Base-by-base conservation (phyloP, 1,140 invertebrate species). In the Musca vetustissima region DNA sequence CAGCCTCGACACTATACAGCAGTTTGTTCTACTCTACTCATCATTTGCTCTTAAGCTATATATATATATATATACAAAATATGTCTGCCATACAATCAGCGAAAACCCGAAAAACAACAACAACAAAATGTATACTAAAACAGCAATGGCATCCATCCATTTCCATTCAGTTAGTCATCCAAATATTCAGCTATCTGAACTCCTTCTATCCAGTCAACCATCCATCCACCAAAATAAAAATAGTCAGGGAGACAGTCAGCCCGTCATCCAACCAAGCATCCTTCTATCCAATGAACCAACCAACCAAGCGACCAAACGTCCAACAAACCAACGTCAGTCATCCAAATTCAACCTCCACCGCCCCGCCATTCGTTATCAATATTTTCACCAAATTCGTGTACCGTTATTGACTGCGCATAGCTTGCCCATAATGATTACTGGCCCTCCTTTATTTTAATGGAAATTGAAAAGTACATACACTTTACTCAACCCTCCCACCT, bases 381-480 rank as follows among this genome's bases (percentile, higher is more conserved):
- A 9, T 43, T 43, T 43, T 43, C 28, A n/a, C 6, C 36, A 13
- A 43, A 1, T 43, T 43, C 36, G 36, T 43, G 11, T 43, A 43
- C 7, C 36, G 11, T 43, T 43, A 43, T 43, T 43, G 36, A 43
- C 24, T 43, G 21, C 19, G 59, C 17, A 36, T 4, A 47, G 7
- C 32, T 22, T 17, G 24, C 65, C n/a, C 72, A 73, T 75, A 75
- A 76, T 74, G 73, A 72, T 73, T n/a, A 28, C 53, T 25, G 69
- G 69, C 69, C 69, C 73, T 74, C 75, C 77, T 76, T 80, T 80
- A 80, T 80, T 80, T 80, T 80, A 80, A 80, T 80, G 78, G 80
- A 80, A 80, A 80, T 80, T 80, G 76, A 68, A 80, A 80, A 80
- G 36, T 43, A 43, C 36, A 43, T 43, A 43, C n/a, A n/a, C 36